These are phyloP conservation scores for Anthonomus grandis DNA, from an alignment of 1,140 invertebrate genomes.

Conservation along the genomic window DNA sequence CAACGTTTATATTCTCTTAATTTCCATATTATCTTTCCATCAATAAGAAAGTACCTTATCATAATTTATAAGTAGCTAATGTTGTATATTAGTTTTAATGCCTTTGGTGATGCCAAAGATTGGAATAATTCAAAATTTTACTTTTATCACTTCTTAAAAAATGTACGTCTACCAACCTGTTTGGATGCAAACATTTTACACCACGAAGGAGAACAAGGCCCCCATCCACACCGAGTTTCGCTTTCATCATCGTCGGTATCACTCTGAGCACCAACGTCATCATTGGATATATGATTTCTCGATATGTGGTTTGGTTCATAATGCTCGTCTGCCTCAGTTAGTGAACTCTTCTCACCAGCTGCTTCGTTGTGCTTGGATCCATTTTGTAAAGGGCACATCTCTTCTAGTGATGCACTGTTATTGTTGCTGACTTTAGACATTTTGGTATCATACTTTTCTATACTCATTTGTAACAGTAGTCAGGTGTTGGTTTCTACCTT, in stretches of 20 bases:
- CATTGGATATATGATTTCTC: constrained; percentile 19
- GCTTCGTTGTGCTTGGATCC: constrained; percentile 21
- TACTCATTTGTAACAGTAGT: too few species aligned
- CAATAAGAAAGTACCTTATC: too few species aligned
- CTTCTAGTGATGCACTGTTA: constrained; percentile 17
- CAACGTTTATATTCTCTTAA: too few species aligned
- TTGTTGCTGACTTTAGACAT: constrained; percentile 27
- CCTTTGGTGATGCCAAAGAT: too few species aligned
- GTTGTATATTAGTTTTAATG: too few species aligned
- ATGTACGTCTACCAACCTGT: constrained; percentile 47
- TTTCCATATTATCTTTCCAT: too few species aligned
- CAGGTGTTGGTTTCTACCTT: too few species aligned
- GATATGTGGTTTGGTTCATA: constrained; percentile 16
- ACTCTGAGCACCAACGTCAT: constrained; percentile 11
- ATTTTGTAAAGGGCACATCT: constrained; percentile 22
- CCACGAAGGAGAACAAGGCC: constrained; percentile 66
- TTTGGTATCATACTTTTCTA: constrained; percentile 18
- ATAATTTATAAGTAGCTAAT: too few species aligned
- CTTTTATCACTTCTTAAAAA: too few species aligned
- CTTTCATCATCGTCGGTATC: constrained; percentile 46
- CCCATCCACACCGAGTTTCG: constrained; percentile 64
- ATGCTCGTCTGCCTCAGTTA: constrained; percentile 13
- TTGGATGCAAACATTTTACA: constrained; percentile 80
- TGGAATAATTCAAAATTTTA: not conserved
- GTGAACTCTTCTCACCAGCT: constrained; percentile 19